Evolutionary conservation across 2,797 vertebrate species (phyloP).

Genomic region (Calcarius lapponicus): DNA sequence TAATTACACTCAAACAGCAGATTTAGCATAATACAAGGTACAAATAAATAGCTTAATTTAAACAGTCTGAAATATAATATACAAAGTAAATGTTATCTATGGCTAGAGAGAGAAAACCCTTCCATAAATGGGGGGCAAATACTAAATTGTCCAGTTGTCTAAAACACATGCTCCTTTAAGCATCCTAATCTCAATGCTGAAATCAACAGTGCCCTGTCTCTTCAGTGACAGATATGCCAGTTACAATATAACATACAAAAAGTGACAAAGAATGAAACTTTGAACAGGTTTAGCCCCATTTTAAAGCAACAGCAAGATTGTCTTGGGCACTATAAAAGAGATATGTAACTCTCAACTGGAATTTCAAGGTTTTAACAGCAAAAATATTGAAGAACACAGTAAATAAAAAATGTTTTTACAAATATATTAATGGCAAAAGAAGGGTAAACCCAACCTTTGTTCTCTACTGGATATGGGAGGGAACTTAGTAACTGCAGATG

Average conservation of each 20-base stretch:
- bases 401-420: neutral
- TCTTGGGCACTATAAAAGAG: neutral
- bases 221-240: neutral
- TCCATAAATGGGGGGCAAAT: neutral
- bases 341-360: neutral
- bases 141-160: neutral
- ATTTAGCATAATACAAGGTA: neutral
- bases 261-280: neutral
- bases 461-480: neutral
- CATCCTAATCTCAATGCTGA: neutral
- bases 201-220: neutral
- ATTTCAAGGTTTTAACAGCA: neutral
- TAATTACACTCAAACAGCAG: neutral
- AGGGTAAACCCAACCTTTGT: neutral
- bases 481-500: neutral
- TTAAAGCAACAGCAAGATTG: neutral
- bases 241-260: neutral
- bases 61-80: neutral
- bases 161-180: neutral
- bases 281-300: neutral
- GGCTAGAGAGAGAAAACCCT: neutral
- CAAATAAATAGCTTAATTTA: neutral
- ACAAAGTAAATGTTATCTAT: neutral
- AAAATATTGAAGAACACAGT: constrained; percentile 27
- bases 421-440: neutral